These are phyloP conservation scores for Cololabis saira DNA, from an alignment of 2,113 vertebrate genomes.

Conservation along the genomic window DNA sequence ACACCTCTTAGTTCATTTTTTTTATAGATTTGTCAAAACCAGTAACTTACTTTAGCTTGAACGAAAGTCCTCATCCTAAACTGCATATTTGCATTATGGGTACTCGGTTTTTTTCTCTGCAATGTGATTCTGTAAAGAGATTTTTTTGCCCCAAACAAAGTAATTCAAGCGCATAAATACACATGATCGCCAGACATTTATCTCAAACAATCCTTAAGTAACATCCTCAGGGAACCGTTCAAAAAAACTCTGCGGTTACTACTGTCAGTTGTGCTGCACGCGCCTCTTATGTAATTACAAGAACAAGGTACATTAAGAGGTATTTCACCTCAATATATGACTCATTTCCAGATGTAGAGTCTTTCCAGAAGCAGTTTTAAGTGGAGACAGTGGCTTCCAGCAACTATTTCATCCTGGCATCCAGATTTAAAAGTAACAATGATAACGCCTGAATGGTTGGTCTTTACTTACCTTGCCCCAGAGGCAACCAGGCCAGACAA, in stretches of 20 bases:
- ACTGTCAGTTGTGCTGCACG: slow-evolving; percentile 19
- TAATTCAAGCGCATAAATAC: slow-evolving; percentile 16
- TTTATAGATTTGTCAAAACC: too few species aligned
- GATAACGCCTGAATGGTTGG: slow-evolving; percentile 1
- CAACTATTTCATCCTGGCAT: too few species aligned
- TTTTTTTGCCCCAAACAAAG: neutral
- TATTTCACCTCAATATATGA: too few species aligned
- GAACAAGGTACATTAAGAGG: too few species aligned
- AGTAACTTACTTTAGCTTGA: too few species aligned
- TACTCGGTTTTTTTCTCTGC: too few species aligned
- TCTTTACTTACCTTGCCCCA: slow-evolving; percentile 79
- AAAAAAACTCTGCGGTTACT: slow-evolving; percentile 22
- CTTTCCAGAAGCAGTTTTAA: too few species aligned
- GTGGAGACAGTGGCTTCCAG: too few species aligned
- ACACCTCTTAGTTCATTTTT: neutral
- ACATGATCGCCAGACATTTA: slow-evolving; percentile 44
- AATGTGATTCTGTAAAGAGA: too few species aligned
- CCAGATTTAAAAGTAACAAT: neutral
- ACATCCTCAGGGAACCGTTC: slow-evolving; percentile 31
- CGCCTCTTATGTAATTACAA: slow-evolving; percentile 1
- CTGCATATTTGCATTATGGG: too few species aligned
- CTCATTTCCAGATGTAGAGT: too few species aligned
- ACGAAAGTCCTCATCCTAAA: too few species aligned
- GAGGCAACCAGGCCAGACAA: slow-evolving; percentile 58
- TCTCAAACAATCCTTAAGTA: slow-evolving; percentile 2